Percentiles rank a stretch among this genome's conserved stretches.
Conservation (phyloP, 2,113 vertebrate genomes). For the Mustelus asterias region DNA sequence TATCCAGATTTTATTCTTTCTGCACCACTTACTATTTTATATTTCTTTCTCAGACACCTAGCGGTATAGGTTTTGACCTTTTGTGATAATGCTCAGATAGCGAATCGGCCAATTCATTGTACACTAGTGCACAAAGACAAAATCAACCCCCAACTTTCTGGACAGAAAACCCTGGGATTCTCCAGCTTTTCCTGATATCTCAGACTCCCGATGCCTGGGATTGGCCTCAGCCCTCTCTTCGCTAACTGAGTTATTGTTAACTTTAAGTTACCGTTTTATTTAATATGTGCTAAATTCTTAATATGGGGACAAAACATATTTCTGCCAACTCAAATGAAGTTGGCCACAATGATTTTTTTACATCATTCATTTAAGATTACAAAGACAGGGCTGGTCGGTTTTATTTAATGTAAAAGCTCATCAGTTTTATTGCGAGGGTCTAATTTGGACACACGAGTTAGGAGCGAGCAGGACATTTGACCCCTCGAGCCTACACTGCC, state of each 20-base stretch:
- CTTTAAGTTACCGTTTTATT: conserved; percentile 31
- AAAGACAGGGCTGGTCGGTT: background rate
- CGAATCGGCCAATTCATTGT: background rate
- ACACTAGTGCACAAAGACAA: background rate
- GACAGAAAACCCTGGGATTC: background rate
- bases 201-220: background rate
- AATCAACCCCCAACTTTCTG: background rate
- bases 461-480: too few species aligned
- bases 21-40: background rate
- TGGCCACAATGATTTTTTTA: background rate
- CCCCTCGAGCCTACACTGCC: too few species aligned
- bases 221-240: background rate
- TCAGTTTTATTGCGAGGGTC: background rate
- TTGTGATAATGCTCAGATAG: background rate
- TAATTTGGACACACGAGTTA: background rate
- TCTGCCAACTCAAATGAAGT: background rate
- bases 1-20: background rate
- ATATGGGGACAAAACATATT: background rate
- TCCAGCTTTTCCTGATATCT: background rate
- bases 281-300: conserved; percentile 2
- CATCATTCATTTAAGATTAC: background rate
- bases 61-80: background rate
- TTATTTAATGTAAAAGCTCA: background rate
- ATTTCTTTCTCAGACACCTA: background rate
- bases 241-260: background rate